A percentile compares a stretch with the other conserved stretches of the same genome.
Evolutionary conservation across 2,888 invertebrate genomes (phyloP).

Genomic region (Cantharis lateralis): DNA sequence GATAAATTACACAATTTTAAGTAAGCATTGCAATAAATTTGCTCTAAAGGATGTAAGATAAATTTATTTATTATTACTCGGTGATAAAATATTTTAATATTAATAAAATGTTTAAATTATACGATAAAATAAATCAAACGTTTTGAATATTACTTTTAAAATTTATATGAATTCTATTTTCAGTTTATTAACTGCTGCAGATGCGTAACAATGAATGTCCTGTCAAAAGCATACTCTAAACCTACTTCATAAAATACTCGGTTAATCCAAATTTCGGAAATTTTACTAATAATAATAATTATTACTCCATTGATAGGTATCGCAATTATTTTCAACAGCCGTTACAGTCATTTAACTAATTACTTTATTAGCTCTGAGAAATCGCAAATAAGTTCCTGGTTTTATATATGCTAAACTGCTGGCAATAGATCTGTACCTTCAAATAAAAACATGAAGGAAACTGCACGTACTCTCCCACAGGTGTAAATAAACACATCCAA

Average conservation of each 20-base stretch:
- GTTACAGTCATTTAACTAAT: too few relatives aligned
- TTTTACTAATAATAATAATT: not conserved
- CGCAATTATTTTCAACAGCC: not conserved
- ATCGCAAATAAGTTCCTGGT: not conserved
- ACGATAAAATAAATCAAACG: constrained; percentile 24
- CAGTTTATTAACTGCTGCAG: constrained; percentile 27
- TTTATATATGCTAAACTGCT: not conserved
- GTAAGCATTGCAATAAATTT: not conserved
- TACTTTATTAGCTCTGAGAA: not conserved
- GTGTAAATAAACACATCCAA: not conserved
- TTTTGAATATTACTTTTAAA: constrained; percentile 26
- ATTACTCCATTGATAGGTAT: not conserved
- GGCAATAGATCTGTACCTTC: not conserved
- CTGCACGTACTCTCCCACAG: not conserved
- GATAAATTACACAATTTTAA: not conserved
- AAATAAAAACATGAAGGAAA: not conserved
- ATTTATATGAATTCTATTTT: constrained; percentile 32
- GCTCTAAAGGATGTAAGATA: not conserved
- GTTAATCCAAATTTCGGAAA: not conserved
- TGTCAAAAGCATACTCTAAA: constrained; percentile 28
- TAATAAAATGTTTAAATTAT: constrained; percentile 10
- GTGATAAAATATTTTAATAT: not conserved
- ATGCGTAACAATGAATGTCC: constrained; percentile 31
- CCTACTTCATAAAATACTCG: constrained; percentile 19
- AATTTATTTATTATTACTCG: not conserved